Percentiles rank a stretch among this genome's conserved stretches.
Evolutionary conservation across 2,113 vertebrate genomes (phyloP).

Genomic region (Silurus asotus): DNA sequence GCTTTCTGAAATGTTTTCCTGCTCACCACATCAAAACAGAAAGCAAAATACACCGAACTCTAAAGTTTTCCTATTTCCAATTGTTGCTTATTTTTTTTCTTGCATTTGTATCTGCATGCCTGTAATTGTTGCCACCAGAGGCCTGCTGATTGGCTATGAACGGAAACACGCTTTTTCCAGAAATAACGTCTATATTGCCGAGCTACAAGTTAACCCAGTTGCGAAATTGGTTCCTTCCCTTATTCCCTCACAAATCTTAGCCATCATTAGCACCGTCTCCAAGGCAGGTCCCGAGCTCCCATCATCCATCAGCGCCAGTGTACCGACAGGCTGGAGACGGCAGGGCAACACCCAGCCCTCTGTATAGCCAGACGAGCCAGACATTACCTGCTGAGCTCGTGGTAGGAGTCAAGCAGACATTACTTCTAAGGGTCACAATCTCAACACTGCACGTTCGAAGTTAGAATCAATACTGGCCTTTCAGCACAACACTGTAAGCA

Average conservation of each 20-base stretch:
- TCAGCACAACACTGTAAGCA: not conserved
- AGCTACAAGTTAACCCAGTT: not conserved
- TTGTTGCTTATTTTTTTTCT: too few relatives aligned
- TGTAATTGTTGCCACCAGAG: too few relatives aligned
- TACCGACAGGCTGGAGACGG: slow-evolving; percentile 27
- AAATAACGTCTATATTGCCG: not conserved
- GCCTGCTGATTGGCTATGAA: not conserved
- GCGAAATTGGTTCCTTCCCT: not conserved
- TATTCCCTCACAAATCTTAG: not conserved
- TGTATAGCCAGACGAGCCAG: slow-evolving; percentile 11
- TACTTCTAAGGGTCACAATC: not conserved
- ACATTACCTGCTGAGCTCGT: slow-evolving; percentile 17
- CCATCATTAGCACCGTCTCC: not conserved
- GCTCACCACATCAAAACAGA: not conserved
- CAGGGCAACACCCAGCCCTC: not conserved
- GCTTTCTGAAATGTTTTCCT: not conserved
- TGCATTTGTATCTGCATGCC: too few relatives aligned
- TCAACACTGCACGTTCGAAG: not conserved
- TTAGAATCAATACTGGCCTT: slow-evolving; percentile 6
- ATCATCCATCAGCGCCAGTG: slow-evolving; percentile 43
- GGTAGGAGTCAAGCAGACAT: not conserved
- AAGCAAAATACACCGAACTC: not conserved
- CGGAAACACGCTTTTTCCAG: not conserved
- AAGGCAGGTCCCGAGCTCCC: slow-evolving; percentile 16
- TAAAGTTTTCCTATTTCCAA: not conserved